A percentile compares a stretch with the other conserved stretches of the same genome.
Conservation (phyloP, 2,797 vertebrate genomes). For the Valencia hispanica region DNA sequence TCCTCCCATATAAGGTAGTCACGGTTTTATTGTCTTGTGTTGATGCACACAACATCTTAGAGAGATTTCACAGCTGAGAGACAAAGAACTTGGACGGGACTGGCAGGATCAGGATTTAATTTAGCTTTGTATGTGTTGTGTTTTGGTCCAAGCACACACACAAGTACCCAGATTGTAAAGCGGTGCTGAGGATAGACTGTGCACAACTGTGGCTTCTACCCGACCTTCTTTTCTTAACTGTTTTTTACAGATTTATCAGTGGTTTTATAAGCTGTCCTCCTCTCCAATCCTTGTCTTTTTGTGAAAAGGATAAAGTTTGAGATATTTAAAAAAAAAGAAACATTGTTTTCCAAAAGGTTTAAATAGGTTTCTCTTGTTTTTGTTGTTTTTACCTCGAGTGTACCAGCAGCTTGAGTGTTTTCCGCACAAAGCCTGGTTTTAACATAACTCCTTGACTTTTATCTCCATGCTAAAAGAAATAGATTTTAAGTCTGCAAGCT, state of each 20-base stretch:
- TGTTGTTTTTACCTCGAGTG: conserved; percentile 48
- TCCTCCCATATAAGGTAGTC: conserved; percentile 13
- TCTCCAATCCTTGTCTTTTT: conserved; percentile 60
- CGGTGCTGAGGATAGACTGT: conserved; percentile 37
- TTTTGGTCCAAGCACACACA: conserved; percentile 42
- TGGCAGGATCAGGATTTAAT: conserved; percentile 43
- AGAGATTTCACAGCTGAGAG: conserved; percentile 27
- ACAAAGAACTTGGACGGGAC: conserved; percentile 44
- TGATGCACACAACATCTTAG: conserved; percentile 42
- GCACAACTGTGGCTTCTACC: conserved; percentile 53
- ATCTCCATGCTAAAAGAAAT: not conserved
- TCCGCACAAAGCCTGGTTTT: conserved; percentile 35
- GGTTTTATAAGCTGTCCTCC: conserved; percentile 65
- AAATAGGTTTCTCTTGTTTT: conserved; percentile 42
- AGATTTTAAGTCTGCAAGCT: conserved; percentile 29
- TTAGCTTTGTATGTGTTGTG: conserved; percentile 51
- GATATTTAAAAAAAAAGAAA: conserved; percentile 36
- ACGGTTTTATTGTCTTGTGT: conserved; percentile 21
- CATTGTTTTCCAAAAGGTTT: conserved; percentile 30
- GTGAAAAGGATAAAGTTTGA: conserved; percentile 56
- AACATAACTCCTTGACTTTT: conserved; percentile 1
- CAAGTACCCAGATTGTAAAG: conserved; percentile 21
- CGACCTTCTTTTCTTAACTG: conserved; percentile 63
- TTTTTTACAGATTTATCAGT: conserved; percentile 64
- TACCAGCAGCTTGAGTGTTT: conserved; percentile 63